A percentile compares a stretch with the other conserved stretches of the same genome.
phyloP scores from a whole-genome alignment of 2,113 vertebrate genomes.

The Oreochromis tanganicae region DNA sequence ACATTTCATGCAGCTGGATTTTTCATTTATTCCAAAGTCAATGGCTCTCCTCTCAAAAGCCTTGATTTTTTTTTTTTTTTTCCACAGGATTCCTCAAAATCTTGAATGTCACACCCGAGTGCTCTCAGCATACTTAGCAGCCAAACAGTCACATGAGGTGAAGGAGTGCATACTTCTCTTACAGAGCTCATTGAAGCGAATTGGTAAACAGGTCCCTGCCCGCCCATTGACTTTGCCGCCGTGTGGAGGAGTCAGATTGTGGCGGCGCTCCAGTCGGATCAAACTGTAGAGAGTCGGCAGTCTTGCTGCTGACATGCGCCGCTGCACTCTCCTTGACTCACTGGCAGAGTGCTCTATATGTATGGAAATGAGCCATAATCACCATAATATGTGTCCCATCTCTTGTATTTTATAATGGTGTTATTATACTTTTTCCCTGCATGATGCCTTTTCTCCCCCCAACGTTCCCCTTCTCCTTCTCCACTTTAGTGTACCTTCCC shows the following conservation, averaged over 20 bases:
- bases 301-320: constrained; percentile 27
- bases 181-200: constrained; percentile 32
- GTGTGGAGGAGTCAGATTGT: constrained; percentile 39
- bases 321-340: constrained; percentile 64
- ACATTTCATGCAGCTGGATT: constrained; percentile 6
- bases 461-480: not conserved
- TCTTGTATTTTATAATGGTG: constrained; percentile 52
- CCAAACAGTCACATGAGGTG: constrained; percentile 27
- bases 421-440: constrained; percentile 30
- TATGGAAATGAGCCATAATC: constrained; percentile 65
- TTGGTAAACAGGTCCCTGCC: constrained; percentile 59
- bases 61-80: not conserved
- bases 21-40: constrained; percentile 53
- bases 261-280: constrained; percentile 3
- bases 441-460: not conserved
- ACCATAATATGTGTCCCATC: constrained; percentile 60
- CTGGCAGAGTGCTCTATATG: constrained; percentile 51
- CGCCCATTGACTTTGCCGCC: constrained; percentile 51
- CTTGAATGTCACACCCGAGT: constrained; percentile 46
- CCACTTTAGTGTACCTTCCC: not conserved
- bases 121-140: constrained; percentile 37
- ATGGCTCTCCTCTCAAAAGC: constrained; percentile 14
- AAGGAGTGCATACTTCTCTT: constrained; percentile 27
- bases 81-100: constrained; percentile 32
- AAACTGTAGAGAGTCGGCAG: constrained; percentile 19